Conservation (phyloP, 1,140 invertebrate genomes). For the Pogonomyrmex californicus region DNA sequence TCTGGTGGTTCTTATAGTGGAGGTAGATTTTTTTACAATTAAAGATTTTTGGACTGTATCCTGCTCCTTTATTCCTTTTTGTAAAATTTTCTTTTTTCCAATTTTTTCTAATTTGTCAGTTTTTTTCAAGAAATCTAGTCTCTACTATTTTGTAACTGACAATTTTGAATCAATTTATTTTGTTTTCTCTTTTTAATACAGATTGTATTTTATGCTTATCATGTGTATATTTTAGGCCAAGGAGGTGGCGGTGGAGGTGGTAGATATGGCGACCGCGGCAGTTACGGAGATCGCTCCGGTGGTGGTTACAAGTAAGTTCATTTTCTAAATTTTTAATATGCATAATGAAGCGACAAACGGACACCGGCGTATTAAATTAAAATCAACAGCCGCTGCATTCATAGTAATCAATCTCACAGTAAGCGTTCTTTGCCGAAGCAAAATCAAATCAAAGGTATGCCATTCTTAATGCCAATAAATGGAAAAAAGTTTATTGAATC, state of each 20-base stretch:
- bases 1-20: slow-evolving; percentile 79
- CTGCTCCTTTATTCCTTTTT: background rate
- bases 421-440: slow-evolving; percentile 65
- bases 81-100: background rate
- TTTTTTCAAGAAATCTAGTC: background rate
- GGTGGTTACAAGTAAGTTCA: slow-evolving; percentile 85
- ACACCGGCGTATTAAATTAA: slow-evolving; percentile 51
- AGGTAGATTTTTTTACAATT: slow-evolving; percentile 56
- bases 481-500: slow-evolving; percentile 77
- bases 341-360: slow-evolving; percentile 70
- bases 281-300: slow-evolving; percentile 85
- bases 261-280: slow-evolving; percentile 87
- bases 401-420: slow-evolving; percentile 58
- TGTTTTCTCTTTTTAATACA: background rate
- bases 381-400: slow-evolving; percentile 47
- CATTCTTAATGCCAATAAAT: slow-evolving; percentile 74
- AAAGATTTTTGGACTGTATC: background rate
- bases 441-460: slow-evolving; percentile 77
- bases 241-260: slow-evolving; percentile 80
- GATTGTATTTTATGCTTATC: background rate
- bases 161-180: background rate
- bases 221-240: slow-evolving; percentile 60
- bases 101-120: background rate
- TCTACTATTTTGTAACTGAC: background rate
- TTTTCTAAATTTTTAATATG: slow-evolving; percentile 61